These are phyloP conservation scores for Ferrisia virgata DNA, from an alignment of 2,888 invertebrate genomes.

Conservation along the genomic window DNA sequence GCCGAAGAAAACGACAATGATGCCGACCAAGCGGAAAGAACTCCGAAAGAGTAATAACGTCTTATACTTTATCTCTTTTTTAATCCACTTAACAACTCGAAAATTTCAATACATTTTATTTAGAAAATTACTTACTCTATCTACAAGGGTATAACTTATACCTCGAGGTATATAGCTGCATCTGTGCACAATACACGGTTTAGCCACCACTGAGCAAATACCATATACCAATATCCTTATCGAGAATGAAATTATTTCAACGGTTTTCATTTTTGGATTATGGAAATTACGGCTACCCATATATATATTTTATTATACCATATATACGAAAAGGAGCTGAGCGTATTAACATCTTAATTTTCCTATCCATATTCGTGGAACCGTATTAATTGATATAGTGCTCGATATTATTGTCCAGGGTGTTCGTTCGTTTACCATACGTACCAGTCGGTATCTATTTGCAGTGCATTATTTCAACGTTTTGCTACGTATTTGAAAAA, in stretches of 20 bases:
- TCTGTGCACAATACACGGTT: too few species aligned
- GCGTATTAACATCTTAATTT: slow-evolving; percentile 2
- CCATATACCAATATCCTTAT: neutral
- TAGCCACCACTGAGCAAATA: neutral
- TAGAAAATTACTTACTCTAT: neutral
- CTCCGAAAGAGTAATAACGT: neutral
- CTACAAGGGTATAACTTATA: too few species aligned
- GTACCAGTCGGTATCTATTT: too few species aligned
- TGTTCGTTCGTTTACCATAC: too few species aligned
- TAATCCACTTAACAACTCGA: neutral
- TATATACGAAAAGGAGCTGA: neutral
- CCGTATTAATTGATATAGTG: neutral
- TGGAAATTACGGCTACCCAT: neutral
- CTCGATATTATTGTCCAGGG: neutral
- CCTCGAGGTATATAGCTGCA: too few species aligned
- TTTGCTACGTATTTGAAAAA: too few species aligned
- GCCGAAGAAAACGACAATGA: neutral
- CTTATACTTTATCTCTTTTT: neutral
- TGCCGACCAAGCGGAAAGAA: neutral
- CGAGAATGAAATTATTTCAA: slow-evolving; percentile 9
- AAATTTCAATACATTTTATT: neutral
- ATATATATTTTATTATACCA: neutral
- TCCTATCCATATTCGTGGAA: neutral
- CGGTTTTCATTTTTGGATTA: slow-evolving; percentile 13
- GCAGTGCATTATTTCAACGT: neutral